A percentile compares a stretch with the other conserved stretches of the same genome.
phyloP scores from a whole-genome alignment of 2,113 vertebrate species.

The Lophochroa leadbeateri region DNA sequence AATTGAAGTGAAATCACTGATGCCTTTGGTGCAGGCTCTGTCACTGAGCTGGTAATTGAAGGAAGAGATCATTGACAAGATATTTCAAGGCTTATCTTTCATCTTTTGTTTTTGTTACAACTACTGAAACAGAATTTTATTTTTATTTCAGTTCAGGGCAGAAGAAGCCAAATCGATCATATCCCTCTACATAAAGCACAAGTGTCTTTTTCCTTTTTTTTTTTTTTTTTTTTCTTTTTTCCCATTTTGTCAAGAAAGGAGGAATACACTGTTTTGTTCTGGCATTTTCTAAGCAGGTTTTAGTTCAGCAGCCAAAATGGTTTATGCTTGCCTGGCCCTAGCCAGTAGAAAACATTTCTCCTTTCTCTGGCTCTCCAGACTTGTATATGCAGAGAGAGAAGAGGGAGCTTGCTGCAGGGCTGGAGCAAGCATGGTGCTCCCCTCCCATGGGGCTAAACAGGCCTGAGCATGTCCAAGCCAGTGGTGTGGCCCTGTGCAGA shows the following conservation, averaged over 20 bases:
- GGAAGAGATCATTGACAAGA: not conserved
- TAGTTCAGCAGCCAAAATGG: not conserved
- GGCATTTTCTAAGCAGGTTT: not conserved
- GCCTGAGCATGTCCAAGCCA: fast-evolving
- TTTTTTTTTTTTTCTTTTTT: fast-evolving
- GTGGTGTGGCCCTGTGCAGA: not conserved
- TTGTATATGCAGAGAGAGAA: not conserved
- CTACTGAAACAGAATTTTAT: not conserved
- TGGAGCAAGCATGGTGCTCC: not conserved
- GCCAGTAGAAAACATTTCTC: not conserved
- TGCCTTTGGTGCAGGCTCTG: not conserved
- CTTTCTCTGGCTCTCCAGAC: not conserved
- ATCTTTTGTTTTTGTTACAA: constrained; percentile 19
- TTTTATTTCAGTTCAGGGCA: not conserved
- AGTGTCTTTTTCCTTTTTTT: not conserved
- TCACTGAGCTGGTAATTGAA: not conserved
- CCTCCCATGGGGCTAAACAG: fast-evolving
- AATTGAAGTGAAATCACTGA: not conserved
- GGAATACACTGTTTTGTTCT: not conserved
- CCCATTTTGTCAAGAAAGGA: not conserved
- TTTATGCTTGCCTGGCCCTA: not conserved
- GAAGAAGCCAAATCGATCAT: not conserved
- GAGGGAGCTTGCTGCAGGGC: not conserved
- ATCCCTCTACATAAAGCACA: not conserved
- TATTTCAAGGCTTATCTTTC: not conserved